Evolutionary conservation across 37 sponge, comb jelly and placozoan genomes (phyloP), one percentile per base, ranked within the genome.

Genomic region (Aplysina aerophoba): DNA sequence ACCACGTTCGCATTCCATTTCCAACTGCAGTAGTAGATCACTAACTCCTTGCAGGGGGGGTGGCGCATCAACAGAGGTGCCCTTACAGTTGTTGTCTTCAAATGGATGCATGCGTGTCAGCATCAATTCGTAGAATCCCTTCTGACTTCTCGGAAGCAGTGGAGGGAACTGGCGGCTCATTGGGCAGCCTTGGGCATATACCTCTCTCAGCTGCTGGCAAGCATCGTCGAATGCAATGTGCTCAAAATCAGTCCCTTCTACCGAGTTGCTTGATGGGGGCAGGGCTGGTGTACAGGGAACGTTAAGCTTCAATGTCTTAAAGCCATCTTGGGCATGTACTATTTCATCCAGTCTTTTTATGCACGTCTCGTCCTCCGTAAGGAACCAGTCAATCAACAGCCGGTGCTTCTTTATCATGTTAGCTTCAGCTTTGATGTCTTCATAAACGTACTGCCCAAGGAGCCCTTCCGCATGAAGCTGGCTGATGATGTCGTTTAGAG

Each of bases 401-500:
- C 53, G 13, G 24, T 54, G 44, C 20, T 41, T 38, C 22, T 53
- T 24, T 36, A 40, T 75, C 16, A 41, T 17, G 24, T 75, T 75
- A 36, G 5, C 17, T 44, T 41, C 6, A 3, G 3, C 14, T 16
- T 38, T 41, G 24, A 75, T 24, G 14, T 75, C 78, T 21, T 31
- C 78, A 50, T 75, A 41, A 24, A 13, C 22, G 38, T 40, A 75
- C 22, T 75, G 50, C n/a, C 22, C 16, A 24, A 75, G 25, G 24
- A 53, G 54, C 5, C 37, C 78, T 24, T 75, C 78, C 12, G 25
- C 25, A 1, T 25, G 53, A 19, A 75, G 78, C 3, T 1, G 11
- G 14, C 14, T 75, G 53, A 75, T 75, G 44, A 75, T 75, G 54
- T 21, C 78, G 12, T 41, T 44, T 22, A 75, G 54, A 15, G 78